Conservation (phyloP, 2,888 invertebrate genomes). For the Thalpophila matura region DNA sequence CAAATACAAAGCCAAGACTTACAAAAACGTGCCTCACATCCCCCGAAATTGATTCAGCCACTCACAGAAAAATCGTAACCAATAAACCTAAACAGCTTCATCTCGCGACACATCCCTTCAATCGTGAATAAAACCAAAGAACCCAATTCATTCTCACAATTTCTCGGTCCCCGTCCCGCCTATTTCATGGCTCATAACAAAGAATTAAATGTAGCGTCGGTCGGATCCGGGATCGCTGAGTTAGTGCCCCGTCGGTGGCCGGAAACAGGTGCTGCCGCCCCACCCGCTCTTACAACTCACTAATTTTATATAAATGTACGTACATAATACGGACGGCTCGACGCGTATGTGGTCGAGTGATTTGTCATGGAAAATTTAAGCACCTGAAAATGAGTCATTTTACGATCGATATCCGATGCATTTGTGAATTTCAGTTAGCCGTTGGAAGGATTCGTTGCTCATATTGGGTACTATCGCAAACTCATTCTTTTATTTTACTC, state of each 20-base stretch:
- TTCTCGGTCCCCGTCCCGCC: conserved; percentile 52
- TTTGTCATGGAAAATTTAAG: conserved; percentile 62
- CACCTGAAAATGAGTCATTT: conserved; percentile 49
- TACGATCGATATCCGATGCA: conserved; percentile 30
- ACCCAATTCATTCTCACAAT: conserved; percentile 56
- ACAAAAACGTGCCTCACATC: conserved; percentile 21
- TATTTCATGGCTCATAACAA: conserved; percentile 67
- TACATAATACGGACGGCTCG: conserved; percentile 45
- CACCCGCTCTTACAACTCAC: conserved; percentile 80
- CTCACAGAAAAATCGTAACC: conserved; percentile 51
- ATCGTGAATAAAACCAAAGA: conserved; percentile 59
- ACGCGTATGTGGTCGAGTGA: conserved; percentile 59
- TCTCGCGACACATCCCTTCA: conserved; percentile 45
- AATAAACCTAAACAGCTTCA: conserved; percentile 58
- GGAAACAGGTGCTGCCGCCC: conserved; percentile 82
- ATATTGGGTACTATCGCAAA: conserved; percentile 1
- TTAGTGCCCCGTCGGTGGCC: conserved; percentile 81
- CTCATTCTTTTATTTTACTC: conserved; percentile 11
- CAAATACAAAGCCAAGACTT: conserved; percentile 24
- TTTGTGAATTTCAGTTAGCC: conserved; percentile 15
- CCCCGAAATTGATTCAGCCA: conserved; percentile 46
- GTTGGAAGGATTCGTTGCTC: neutral
- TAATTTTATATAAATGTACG: conserved; percentile 78
- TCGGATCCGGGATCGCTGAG: conserved; percentile 83
- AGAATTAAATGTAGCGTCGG: conserved; percentile 84